Conservation (phyloP, 2,113 vertebrate species). For the Indicator indicator region DNA sequence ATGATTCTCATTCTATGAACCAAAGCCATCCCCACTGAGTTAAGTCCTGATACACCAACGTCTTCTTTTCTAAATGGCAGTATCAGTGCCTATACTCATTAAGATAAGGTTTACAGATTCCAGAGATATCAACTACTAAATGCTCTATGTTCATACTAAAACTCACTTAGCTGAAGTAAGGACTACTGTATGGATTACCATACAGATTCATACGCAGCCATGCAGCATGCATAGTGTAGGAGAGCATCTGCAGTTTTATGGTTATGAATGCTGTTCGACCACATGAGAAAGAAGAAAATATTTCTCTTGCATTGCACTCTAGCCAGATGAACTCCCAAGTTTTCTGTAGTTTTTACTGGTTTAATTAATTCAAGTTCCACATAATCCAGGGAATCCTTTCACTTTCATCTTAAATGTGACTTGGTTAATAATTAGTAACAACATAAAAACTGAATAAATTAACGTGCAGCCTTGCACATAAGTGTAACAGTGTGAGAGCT, state of each 20-base stretch:
- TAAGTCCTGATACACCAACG: neutral
- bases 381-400: neutral
- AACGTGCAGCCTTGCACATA: neutral
- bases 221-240: neutral
- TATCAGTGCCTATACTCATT: neutral
- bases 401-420: neutral
- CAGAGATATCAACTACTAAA: neutral
- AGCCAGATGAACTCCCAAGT: neutral
- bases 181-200: neutral
- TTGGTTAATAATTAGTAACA: neutral
- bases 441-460: neutral
- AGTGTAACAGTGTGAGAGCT: too few relatives aligned
- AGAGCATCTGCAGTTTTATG: accelerated
- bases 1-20: neutral
- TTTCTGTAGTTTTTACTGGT: neutral
- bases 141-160: neutral
- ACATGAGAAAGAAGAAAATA: neutral
- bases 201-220: neutral
- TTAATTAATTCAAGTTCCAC: neutral
- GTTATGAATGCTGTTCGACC: accelerated
- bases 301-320: neutral
- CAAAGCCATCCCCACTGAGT: neutral
- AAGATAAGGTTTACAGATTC: neutral
- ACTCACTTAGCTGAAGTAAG: neutral
- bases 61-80: neutral